Percentiles rank a stretch among this genome's conserved stretches.
Conservation (phyloP, 2,113 vertebrate genomes). For the Octodon degus region DNA sequence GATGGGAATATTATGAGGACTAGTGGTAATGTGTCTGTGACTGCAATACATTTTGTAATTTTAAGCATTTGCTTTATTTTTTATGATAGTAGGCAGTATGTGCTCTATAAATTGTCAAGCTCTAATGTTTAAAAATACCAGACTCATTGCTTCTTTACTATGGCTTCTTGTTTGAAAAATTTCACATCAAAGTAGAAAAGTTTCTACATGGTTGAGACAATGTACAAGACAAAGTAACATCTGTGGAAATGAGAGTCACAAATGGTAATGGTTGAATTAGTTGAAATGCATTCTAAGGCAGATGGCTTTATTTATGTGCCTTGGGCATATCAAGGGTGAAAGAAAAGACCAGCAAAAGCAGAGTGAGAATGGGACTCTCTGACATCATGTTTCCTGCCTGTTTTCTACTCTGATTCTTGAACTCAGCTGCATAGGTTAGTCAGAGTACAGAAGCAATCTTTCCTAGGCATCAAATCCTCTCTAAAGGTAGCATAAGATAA, state of each 20-base stretch:
- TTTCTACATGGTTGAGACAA: background rate
- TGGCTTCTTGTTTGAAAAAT: slow-evolving; percentile 30
- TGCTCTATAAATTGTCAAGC: background rate
- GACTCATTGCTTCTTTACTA: background rate
- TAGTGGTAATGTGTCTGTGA: background rate
- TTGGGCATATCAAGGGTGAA: background rate
- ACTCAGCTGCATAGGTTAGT: background rate
- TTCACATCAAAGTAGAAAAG: background rate
- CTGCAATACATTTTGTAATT: background rate
- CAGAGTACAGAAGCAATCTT: background rate
- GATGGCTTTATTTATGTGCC: background rate
- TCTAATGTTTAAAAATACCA: background rate
- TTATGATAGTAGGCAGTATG: background rate
- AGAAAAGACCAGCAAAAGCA: background rate
- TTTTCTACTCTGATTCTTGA: background rate
- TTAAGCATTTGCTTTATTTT: background rate
- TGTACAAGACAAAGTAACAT: background rate
- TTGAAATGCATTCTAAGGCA: slow-evolving; percentile 1
- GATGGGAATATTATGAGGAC: background rate
- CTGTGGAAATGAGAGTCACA: background rate
- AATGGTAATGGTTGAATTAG: background rate
- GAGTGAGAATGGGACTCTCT: background rate
- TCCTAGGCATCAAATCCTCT: background rate
- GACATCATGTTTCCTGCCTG: background rate
- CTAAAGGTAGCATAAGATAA: background rate